These are phyloP conservation scores for Pectinophora gossypiella DNA, from an alignment of 1,140 invertebrate genomes.

Conservation along the genomic window DNA sequence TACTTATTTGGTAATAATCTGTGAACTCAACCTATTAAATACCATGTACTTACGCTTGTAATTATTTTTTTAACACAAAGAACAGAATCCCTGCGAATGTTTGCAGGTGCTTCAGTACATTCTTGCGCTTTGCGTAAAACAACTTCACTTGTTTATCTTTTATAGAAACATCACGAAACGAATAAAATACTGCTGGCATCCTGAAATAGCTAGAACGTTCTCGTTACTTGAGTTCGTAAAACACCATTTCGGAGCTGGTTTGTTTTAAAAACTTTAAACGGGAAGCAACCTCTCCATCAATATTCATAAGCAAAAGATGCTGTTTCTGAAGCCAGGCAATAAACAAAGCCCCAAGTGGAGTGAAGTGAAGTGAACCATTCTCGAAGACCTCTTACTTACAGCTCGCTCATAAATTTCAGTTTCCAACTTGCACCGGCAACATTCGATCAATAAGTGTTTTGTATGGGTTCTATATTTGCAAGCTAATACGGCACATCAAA, in stretches of 20 bases:
- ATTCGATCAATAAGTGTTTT: slow-evolving; percentile 72
- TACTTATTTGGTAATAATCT: too few relatives aligned
- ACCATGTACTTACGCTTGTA: too few relatives aligned
- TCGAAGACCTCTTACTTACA: slow-evolving; percentile 58
- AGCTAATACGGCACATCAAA: slow-evolving; percentile 66
- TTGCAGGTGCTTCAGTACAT: too few relatives aligned
- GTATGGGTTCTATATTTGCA: slow-evolving; percentile 71
- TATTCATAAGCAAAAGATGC: slow-evolving; percentile 66
- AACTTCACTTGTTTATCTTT: too few relatives aligned
- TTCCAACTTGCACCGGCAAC: slow-evolving; percentile 65
- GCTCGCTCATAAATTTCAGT: slow-evolving; percentile 65
- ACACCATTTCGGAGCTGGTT: neutral
- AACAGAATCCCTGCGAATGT: too few relatives aligned
- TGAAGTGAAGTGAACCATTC: slow-evolving; percentile 45
- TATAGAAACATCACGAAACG: too few relatives aligned
- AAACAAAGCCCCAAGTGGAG: slow-evolving; percentile 53
- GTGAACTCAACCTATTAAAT: too few relatives aligned
- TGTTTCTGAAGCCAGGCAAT: slow-evolving; percentile 57
- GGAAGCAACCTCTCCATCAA: slow-evolving; percentile 48
- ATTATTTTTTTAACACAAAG: too few relatives aligned
- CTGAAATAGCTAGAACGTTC: too few relatives aligned
- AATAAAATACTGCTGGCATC: too few relatives aligned
- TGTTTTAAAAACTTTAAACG: neutral
- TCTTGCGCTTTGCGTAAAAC: too few relatives aligned
- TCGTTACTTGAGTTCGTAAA: too few relatives aligned